Percentiles rank a stretch among this genome's conserved stretches.
Evolutionary conservation across 1,140 invertebrate species (phyloP).

Genomic region (Lepidurus couesii): DNA sequence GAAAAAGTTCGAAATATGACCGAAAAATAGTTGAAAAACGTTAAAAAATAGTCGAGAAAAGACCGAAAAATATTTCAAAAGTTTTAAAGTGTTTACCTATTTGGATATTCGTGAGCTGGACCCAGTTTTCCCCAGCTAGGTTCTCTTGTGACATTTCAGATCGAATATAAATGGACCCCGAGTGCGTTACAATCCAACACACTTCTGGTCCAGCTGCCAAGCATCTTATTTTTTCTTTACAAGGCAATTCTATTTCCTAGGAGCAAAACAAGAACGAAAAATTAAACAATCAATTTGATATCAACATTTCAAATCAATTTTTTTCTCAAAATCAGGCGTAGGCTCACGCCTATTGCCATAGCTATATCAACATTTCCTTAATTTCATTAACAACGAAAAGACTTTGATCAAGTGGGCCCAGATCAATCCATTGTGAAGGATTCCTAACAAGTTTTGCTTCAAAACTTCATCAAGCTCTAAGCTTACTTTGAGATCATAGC

Average conservation of each 20-base stretch:
- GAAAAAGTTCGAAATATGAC: too few species aligned
- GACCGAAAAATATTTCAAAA: background rate
- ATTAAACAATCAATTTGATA: background rate
- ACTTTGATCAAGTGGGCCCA: too few species aligned
- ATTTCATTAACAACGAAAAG: too few species aligned
- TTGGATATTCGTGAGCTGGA: background rate
- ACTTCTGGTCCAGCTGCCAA: background rate
- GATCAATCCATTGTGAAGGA: too few species aligned
- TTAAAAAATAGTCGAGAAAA: too few species aligned
- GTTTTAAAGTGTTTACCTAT: background rate
- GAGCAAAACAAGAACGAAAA: background rate
- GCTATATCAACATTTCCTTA: too few species aligned
- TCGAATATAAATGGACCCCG: background rate
- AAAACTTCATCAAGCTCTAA: background rate
- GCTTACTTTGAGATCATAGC: conserved; percentile 3
- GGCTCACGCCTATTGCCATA: too few species aligned
- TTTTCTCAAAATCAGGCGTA: too few species aligned
- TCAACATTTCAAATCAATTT: too few species aligned
- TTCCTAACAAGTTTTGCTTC: background rate
- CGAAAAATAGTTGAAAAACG: too few species aligned
- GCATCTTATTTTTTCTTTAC: background rate
- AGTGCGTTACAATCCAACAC: conserved; percentile 13
- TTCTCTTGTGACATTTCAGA: background rate
- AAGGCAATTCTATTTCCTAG: background rate
- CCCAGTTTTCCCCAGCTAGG: background rate